Percentiles rank a stretch among this genome's conserved stretches.
These are phyloP conservation scores for Lycaena phlaeas DNA, from an alignment of 2,888 invertebrate species.

Conservation along the genomic window DNA sequence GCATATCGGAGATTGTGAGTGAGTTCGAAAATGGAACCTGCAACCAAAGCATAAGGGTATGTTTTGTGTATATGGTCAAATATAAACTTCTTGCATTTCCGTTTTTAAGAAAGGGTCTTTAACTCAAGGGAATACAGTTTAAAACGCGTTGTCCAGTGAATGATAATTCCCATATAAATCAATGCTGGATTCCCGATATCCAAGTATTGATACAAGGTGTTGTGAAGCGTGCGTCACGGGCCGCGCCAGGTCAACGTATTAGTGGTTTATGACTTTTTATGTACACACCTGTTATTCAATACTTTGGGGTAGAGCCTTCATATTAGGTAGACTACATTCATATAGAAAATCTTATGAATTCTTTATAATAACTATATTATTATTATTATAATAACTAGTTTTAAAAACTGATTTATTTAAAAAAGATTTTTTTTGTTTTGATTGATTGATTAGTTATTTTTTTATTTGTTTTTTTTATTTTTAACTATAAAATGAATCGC, in stretches of 20 bases:
- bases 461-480: no score
- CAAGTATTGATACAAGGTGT: conserved; percentile 41
- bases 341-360: no score
- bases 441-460: no score
- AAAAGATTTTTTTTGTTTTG: no score
- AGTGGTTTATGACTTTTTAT: conserved; percentile 18
- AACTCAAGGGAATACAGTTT: accelerated
- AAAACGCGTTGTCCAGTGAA: not conserved
- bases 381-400: no score
- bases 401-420: no score
- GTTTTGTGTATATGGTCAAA: conserved; percentile 5
- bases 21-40: conserved; percentile 12
- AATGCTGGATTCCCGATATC: conserved; percentile 41
- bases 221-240: conserved; percentile 33
- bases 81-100: not conserved
- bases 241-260: conserved; percentile 26
- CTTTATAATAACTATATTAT: no score
- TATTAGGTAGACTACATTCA: no score
- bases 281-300: conserved; percentile 15
- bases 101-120: conserved; percentile 7
- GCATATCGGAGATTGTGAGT: conserved; percentile 20
- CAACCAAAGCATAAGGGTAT: not conserved
- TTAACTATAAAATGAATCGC: no score
- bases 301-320: not conserved
- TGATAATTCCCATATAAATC: conserved; percentile 48